Percentiles rank a stretch among this genome's conserved stretches.
These are phyloP conservation scores for Oriolus oriolus DNA, from an alignment of 2,113 vertebrate species.

Conservation along the genomic window DNA sequence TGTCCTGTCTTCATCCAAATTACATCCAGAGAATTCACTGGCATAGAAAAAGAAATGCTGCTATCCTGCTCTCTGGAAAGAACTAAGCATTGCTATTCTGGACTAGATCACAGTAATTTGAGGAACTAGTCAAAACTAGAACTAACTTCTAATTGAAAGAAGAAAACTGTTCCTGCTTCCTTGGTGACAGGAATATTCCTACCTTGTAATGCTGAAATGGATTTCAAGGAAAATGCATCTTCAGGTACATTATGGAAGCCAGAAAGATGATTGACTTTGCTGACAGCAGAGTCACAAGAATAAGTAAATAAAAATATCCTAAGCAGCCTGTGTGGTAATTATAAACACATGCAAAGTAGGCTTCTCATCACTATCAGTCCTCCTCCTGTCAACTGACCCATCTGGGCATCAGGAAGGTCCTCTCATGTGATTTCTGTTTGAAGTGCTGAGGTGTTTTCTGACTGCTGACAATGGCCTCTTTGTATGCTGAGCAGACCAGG, in stretches of 20 bases:
- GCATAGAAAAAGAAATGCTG: neutral
- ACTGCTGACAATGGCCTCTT: neutral
- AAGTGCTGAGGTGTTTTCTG: neutral
- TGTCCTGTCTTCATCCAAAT: neutral
- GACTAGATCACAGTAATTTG: neutral
- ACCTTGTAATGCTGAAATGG: neutral
- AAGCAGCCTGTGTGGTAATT: neutral
- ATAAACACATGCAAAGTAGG: neutral
- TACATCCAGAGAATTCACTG: neutral
- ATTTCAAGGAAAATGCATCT: neutral
- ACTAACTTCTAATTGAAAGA: neutral
- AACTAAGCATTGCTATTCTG: neutral
- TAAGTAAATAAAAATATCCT: neutral
- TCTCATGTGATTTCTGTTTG: conserved; percentile 15
- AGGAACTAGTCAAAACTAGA: neutral
- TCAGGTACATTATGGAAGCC: neutral
- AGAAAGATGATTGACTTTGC: neutral
- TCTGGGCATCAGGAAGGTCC: neutral
- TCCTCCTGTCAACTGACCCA: neutral
- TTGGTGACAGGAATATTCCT: neutral
- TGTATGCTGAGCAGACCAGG: neutral
- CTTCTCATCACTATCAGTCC: neutral
- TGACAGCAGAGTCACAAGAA: neutral
- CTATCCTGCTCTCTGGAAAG: neutral
- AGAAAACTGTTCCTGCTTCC: neutral